phyloP scores from a whole-genome alignment of 2,888 invertebrate species.

The Willowsia nigromaculata region DNA sequence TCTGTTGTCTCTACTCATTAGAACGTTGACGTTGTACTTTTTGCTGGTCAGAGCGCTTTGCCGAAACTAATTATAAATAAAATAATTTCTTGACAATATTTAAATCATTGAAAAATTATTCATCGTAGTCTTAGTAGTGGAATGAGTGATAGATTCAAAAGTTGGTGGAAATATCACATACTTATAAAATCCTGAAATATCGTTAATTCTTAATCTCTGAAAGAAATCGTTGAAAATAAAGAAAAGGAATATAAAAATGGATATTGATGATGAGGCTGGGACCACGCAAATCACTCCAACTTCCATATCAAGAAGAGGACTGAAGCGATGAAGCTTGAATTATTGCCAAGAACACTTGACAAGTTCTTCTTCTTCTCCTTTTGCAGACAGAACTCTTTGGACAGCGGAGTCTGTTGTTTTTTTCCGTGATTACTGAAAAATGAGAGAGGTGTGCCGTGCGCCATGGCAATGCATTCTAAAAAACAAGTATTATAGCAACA shows the following conservation, averaged over 20 bases:
- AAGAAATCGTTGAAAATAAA: conserved; percentile 14
- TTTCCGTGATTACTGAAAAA: conserved; percentile 73
- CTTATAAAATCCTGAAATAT: not conserved
- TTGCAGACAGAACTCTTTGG: conserved; percentile 21
- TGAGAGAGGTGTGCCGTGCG: conserved; percentile 72
- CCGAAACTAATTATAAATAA: not conserved
- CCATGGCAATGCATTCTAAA: conserved; percentile 40
- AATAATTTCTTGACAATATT: conserved; percentile 8
- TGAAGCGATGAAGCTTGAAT: conserved; percentile 71
- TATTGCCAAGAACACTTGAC: conserved; percentile 73
- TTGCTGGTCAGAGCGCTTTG: too few species aligned
- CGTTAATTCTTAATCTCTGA: conserved; percentile 9
- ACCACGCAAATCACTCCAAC: conserved; percentile 73
- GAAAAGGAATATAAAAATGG: conserved; percentile 8
- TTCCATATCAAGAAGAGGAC: conserved; percentile 70
- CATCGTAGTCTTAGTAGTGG: not conserved
- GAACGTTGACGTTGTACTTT: not conserved
- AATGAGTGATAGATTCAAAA: conserved; percentile 24
- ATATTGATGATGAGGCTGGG: conserved; percentile 58
- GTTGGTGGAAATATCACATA: not conserved
- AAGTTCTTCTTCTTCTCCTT: conserved; percentile 57
- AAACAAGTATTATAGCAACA: not conserved
- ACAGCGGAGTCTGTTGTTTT: conserved; percentile 31
- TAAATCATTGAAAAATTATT: conserved; percentile 36
- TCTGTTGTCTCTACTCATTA: conserved; percentile 39